Percentiles rank a stretch among this genome's conserved stretches.
phyloP scores from a whole-genome alignment of 2,888 invertebrate genomes.

The Tridacna gigas region DNA sequence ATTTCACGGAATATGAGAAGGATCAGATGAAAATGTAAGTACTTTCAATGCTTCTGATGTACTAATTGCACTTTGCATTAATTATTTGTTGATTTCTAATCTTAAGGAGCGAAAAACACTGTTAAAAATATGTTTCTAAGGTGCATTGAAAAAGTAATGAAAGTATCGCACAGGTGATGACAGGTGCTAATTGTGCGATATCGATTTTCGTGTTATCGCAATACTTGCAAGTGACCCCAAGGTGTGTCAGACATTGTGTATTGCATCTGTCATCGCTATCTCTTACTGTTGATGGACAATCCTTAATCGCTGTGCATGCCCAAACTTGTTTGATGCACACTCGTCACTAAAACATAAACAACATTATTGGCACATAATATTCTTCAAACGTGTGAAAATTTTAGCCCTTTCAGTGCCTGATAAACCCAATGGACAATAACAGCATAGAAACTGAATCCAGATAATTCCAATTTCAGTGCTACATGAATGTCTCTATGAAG shows the following conservation, averaged over 20 bases:
- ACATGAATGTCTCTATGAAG: no score
- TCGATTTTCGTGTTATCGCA: constrained; percentile 7
- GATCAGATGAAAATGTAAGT: constrained; percentile 1
- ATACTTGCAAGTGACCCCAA: background rate
- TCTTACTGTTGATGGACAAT: background rate
- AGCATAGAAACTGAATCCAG: no score
- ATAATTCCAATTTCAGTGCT: no score
- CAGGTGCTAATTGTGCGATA: constrained; percentile 4
- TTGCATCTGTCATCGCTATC: background rate
- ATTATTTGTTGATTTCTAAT: background rate
- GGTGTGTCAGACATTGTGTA: constrained; percentile 6
- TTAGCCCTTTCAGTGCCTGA: no score
- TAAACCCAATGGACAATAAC: no score
- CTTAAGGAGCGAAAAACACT: background rate
- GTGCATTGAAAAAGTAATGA: background rate
- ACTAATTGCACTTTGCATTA: no score
- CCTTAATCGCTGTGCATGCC: constrained; percentile 30
- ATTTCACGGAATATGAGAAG: background rate
- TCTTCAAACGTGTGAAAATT: no score
- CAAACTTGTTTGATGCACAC: constrained; percentile 45
- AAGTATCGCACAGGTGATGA: constrained; percentile 37
- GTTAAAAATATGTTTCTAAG: background rate
- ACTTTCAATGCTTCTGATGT: background rate
- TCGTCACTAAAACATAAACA: no score
- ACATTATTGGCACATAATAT: no score